Base-by-base conservation (phyloP, 2,888 invertebrate genomes). In the Drosophila paracracens region DNA sequence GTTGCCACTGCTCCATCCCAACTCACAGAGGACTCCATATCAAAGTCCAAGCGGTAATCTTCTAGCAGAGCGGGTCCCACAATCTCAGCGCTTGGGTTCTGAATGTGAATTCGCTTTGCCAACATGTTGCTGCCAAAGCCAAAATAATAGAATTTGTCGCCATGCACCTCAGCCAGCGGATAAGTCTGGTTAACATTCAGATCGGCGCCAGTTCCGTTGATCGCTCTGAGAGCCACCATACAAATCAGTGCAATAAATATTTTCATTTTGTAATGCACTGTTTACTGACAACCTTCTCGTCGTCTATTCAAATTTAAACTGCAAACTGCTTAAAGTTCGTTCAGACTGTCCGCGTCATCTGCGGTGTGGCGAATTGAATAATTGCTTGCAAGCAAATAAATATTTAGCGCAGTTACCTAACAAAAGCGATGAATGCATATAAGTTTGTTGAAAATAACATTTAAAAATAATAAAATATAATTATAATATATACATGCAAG, bases 61-160 rank as follows among this genome's bases (percentile, higher is more conserved):
- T 96, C 56, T 0, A 92, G 71, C 57, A 95, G 94, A 5, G 96
- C 98, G 59, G 95, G 94, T 35, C 95, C 95, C 82, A 95, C 94
- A 87, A 96, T 95, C 63, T 94, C 93, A 4, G 97, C 97, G 38
- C 96, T 95, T 35, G 97, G 96, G 93, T 97, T 98, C 85, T 96
- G 95, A 31, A 97, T 95, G 79, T 95, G 96, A 80, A 98, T 96
- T 85, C 98, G 94, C 91, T 96, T 95, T 13, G 95, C 94, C 54
- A 97, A 94, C 92, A 98, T 94, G 93, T 98, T 98, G 92, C 98
- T 98, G 2, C 98, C 98, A 91, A 96, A 98, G 0, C 96, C 97
- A 93, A 98, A 98, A 92, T 98, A 98, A 43, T 96, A 93, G 91
- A 97, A 97, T 33, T 68, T 87, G 1, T 63, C 31, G 16, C 74